Percentiles rank a stretch among this genome's conserved stretches.
Evolutionary conservation across 1,140 invertebrate species (phyloP).

Genomic region (Apis mellifera): Amel_HAv3.1 CM009942.2:2213501-2214000

Average conservation of each 20-base stretch:
- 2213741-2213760: slow-evolving; percentile 8
- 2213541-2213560: too few species aligned
- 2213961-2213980: slow-evolving; percentile 32
- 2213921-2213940: slow-evolving; percentile 57
- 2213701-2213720: background rate
- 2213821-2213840: background rate
- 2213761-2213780: background rate
- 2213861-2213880: slow-evolving; percentile 49
- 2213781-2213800: background rate
- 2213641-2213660: too few species aligned
- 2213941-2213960: slow-evolving; percentile 47
- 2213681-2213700: background rate
- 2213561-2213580: too few species aligned
- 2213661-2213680: too few species aligned
- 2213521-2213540: too few species aligned
- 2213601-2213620: too few species aligned
- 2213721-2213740: background rate
- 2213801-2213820: slow-evolving; percentile 20
- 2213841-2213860: slow-evolving; percentile 30
- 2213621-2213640: too few species aligned
- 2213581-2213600: too few species aligned
- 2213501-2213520: too few species aligned
- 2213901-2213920: slow-evolving; percentile 34
- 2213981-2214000: slow-evolving; percentile 49
- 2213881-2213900: slow-evolving; percentile 50